These are phyloP conservation scores for Bursaphelenchus okinawaensis DNA, from an alignment of 2,888 invertebrate genomes.

Conservation along the genomic window DNA sequence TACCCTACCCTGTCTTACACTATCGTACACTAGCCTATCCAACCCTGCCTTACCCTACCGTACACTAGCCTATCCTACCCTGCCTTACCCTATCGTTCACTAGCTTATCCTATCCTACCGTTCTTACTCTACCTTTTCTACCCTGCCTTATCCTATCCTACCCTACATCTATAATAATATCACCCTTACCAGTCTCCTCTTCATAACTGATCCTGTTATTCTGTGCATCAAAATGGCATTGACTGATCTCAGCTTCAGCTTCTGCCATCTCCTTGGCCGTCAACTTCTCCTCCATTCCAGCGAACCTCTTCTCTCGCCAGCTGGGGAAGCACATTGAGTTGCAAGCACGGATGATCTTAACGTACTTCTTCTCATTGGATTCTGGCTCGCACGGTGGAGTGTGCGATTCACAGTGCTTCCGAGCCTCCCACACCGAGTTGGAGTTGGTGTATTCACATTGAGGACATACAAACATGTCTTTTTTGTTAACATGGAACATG, in stretches of 20 bases:
- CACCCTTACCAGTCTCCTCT: conserved; percentile 7
- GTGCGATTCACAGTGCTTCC: conserved; percentile 29
- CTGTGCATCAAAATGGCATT: conserved; percentile 2
- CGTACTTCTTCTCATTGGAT: conserved; percentile 37
- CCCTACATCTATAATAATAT: no score
- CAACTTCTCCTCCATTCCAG: conserved; percentile 16
- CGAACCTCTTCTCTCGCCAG: conserved; percentile 29
- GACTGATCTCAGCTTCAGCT: not conserved
- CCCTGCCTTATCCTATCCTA: no score
- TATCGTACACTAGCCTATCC: no score
- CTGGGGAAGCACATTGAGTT: conserved; percentile 35
- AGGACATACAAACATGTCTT: conserved; percentile 21
- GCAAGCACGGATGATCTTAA: conserved; percentile 25
- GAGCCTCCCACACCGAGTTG: conserved; percentile 35
- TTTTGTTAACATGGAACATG: conserved; percentile 33
- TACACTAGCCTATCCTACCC: no score
- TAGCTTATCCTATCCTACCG: no score
- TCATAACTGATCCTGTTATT: not conserved
- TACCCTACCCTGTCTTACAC: no score
- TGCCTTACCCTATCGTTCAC: no score
- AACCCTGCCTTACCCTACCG: no score
- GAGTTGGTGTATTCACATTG: conserved; percentile 33
- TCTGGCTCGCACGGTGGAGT: conserved; percentile 24
- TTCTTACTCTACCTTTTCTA: no score
- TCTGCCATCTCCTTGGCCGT: not conserved